Evolutionary conservation across 2,113 vertebrate genomes (phyloP), one percentile per base, ranked within the genome.

Genomic region (Eubucco bourcierii): DNA sequence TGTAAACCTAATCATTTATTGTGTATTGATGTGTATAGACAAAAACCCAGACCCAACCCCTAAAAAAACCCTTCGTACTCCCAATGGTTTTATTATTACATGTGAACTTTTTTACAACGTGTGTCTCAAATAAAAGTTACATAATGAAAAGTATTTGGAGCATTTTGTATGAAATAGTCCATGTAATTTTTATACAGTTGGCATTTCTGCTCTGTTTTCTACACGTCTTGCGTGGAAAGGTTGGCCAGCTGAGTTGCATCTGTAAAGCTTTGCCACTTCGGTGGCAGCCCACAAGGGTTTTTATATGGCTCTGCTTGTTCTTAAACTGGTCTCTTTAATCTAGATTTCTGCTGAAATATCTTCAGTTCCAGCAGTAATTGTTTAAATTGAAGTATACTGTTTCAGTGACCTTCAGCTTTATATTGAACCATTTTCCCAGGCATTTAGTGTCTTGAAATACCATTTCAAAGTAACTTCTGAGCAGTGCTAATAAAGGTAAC

Each of bases 101-200:
- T 97, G 97, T 98, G 97, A 97, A 98, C 91, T 97, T 97, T 98
- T 98, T 98, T 98, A 98, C 85, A 97, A 95, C 73, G 96, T 97
- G 97, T 95, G 81, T 98, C 97, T 97, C 97, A 98, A 98, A 98
- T 98, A 98, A 98, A 98, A 96, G 95, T 96, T 98, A 97, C 95
- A 29, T 98, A 97, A 97, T 96, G 70, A 97, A 97, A 96, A 97
- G 87, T 80, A 91, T 37, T 86, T 73, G 67, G 76, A 96, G 90
- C 80, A 97, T 94, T 96, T 88, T 95, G 80, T 95, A 90, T 96
- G 67, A 96, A 96, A 79, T 97, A 95, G 88, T 90, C 65, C 75
- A 87, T 0, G 0, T 68, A 89, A 77, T 23, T 84, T 28, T 78
- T 89, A 15, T 20, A 16, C 13, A 41, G 75, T 15, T 87, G 89